phyloP scores from a whole-genome alignment of 1,140 invertebrate species.

The Cydia pomonella region DNA sequence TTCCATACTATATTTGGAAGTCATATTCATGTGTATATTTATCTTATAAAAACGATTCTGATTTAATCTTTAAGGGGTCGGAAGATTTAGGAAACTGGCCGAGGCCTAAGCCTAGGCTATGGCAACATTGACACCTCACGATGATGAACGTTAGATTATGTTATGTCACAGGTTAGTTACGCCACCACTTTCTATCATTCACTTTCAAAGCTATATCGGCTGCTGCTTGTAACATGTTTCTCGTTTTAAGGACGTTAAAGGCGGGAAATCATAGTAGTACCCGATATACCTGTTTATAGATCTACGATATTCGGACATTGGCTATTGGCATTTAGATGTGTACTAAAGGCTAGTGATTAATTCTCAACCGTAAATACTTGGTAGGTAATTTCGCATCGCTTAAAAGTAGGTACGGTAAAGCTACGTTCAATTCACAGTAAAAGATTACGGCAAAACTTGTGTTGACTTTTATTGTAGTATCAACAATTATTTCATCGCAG shows the following conservation, averaged over 20 bases:
- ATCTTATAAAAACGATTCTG: neutral
- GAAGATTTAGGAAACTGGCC: no score
- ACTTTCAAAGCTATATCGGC: slow-evolving; percentile 36
- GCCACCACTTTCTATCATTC: slow-evolving; percentile 38
- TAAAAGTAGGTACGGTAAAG: no score
- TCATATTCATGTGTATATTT: no score
- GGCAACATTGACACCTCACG: neutral
- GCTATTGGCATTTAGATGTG: neutral
- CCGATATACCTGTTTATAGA: neutral
- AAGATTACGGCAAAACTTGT: no score
- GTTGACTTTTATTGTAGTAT: no score
- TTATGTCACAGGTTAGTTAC: slow-evolving; percentile 36
- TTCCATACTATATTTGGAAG: no score
- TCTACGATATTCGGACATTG: neutral
- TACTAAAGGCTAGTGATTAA: neutral
- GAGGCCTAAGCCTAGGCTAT: no score
- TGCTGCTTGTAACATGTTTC: neutral
- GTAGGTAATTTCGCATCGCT: neutral
- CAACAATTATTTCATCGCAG: no score
- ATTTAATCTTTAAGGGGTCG: neutral
- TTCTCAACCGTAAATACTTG: neutral
- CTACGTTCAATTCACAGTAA: no score
- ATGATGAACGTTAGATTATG: neutral
- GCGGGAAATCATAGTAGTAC: neutral
- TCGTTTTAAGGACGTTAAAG: neutral